Percentiles rank a stretch among this genome's conserved stretches.
phyloP scores from a whole-genome alignment of 2,113 vertebrate genomes.

The Eptatretus burgeri region DNA sequence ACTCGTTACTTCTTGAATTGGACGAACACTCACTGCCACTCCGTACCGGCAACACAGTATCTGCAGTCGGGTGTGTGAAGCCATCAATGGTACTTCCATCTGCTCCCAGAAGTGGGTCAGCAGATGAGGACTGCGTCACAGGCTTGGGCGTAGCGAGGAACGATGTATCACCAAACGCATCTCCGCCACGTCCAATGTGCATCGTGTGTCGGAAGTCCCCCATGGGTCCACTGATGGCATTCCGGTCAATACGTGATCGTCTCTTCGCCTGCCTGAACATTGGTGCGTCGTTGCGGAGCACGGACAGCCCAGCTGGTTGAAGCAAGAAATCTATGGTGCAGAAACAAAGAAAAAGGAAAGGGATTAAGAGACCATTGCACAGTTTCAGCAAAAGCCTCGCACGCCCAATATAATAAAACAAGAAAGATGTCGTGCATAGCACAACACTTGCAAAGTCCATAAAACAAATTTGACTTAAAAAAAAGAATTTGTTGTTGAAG shows the following conservation, averaged over 20 bases:
- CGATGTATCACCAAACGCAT: slow-evolving; percentile 51
- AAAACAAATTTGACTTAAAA: too few relatives aligned
- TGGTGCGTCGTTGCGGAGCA: not conserved
- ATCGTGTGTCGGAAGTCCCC: slow-evolving; percentile 57
- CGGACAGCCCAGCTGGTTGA: too few relatives aligned
- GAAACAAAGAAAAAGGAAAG: too few relatives aligned
- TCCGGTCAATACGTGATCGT: slow-evolving; percentile 22
- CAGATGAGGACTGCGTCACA: slow-evolving; percentile 17
- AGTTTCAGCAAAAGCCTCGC: too few relatives aligned
- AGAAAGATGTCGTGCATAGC: too few relatives aligned
- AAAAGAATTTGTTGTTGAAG: too few relatives aligned
- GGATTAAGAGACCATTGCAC: too few relatives aligned
- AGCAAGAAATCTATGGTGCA: too few relatives aligned
- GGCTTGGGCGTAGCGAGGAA: slow-evolving; percentile 19
- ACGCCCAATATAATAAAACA: too few relatives aligned
- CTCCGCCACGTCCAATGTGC: slow-evolving; percentile 49
- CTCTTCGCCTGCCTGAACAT: slow-evolving; percentile 12
- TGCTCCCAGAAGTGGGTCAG: slow-evolving; percentile 44
- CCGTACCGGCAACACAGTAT: not conserved
- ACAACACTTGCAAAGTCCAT: too few relatives aligned
- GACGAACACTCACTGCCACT: not conserved
- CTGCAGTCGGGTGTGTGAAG: not conserved
- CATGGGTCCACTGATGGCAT: slow-evolving; percentile 42
- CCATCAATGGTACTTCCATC: not conserved
- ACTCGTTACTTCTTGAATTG: not conserved